These are phyloP conservation scores for Tipula helvola DNA, from an alignment of 2,888 invertebrate species.

Conservation along the genomic window DNA sequence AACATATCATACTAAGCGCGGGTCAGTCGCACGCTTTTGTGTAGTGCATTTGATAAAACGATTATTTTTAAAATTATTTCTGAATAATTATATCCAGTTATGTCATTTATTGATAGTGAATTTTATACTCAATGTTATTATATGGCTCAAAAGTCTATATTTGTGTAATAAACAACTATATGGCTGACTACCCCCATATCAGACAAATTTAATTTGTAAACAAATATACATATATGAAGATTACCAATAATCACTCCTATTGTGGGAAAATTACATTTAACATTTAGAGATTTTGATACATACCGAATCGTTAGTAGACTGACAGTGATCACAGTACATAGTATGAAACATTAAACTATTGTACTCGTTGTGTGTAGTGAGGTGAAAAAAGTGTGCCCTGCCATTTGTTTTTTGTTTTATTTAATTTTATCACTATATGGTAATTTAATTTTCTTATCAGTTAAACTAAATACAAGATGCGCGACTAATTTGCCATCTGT, in stretches of 20 bases:
- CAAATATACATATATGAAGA: neutral
- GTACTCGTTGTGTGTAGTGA: neutral
- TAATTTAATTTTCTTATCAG: neutral
- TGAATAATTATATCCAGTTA: neutral
- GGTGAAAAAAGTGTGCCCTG: neutral
- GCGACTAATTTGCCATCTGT: neutral
- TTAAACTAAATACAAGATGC: neutral
- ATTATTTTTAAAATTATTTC: neutral
- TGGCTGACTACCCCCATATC: neutral
- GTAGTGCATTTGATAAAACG: too few relatives aligned
- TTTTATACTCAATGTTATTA: neutral
- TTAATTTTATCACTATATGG: neutral
- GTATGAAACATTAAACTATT: neutral
- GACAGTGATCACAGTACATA: neutral
- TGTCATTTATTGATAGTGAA: neutral
- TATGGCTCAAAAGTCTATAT: neutral
- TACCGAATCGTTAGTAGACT: neutral
- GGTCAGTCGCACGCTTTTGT: too few relatives aligned
- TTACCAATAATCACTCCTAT: neutral
- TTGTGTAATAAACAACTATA: neutral
- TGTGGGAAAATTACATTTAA: neutral
- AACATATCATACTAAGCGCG: too few relatives aligned
- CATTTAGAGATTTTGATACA: neutral
- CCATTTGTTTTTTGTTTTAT: neutral
- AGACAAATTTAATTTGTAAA: neutral